A percentile compares a stretch with the other conserved stretches of the same genome.
phyloP scores from a whole-genome alignment of 2,113 vertebrate genomes.

The Myiozetetes cayanensis region DNA sequence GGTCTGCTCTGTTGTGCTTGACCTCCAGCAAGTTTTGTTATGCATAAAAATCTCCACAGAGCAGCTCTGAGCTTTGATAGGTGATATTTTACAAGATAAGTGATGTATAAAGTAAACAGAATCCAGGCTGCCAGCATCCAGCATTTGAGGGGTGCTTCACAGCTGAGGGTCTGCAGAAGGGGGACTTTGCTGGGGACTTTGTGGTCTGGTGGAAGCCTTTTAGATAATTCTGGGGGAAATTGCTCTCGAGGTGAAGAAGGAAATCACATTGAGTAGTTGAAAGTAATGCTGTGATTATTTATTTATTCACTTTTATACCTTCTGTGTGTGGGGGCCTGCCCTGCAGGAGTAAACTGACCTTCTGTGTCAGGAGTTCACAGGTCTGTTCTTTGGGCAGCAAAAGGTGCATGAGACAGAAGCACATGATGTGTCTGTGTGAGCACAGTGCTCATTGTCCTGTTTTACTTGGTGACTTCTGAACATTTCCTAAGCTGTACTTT shows the following conservation, averaged over 20 bases:
- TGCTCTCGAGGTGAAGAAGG: not conserved
- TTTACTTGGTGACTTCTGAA: not conserved
- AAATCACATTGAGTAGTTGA: not conserved
- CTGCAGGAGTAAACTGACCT: not conserved
- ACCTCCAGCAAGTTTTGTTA: not conserved
- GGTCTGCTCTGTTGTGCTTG: no score
- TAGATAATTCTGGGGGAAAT: not conserved
- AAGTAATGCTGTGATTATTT: not conserved
- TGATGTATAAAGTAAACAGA: not conserved
- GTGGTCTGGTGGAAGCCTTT: not conserved
- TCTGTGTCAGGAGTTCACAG: not conserved
- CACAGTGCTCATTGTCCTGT: not conserved
- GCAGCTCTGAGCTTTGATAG: not conserved
- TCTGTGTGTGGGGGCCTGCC: not conserved
- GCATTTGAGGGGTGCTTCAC: fast-evolving
- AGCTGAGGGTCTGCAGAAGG: not conserved
- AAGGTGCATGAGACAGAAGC: not conserved
- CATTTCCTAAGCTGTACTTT: not conserved
- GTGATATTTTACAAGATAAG: not conserved
- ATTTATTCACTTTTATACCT: not conserved
- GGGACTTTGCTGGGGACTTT: not conserved
- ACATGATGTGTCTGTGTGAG: not conserved
- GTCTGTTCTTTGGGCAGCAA: not conserved
- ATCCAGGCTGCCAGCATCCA: not conserved
- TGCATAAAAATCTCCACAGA: not conserved